Conservation (phyloP, 2,888 invertebrate species). For the Seladonia tumulorum region DNA sequence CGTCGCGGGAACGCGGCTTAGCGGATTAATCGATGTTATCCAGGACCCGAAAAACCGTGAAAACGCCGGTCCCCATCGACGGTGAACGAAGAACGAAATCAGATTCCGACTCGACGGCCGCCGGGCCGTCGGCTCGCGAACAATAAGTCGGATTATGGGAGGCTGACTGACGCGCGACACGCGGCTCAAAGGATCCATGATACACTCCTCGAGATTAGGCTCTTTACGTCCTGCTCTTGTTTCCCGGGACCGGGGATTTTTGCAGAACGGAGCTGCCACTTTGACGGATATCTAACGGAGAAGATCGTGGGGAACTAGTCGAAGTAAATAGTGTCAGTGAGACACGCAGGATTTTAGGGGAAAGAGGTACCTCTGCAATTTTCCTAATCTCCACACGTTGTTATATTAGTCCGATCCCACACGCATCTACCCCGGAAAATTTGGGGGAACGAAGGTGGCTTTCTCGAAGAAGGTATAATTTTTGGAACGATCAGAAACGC, state of each 20-base stretch:
- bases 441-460: background rate
- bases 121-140: constrained; percentile 59
- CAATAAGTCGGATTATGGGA: constrained; percentile 62
- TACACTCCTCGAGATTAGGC: constrained; percentile 37
- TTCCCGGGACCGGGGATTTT: constrained; percentile 7
- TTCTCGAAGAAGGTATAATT: background rate
- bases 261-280: too few relatives aligned
- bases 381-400: background rate
- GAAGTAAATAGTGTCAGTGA: background rate
- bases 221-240: background rate
- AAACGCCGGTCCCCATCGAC: constrained; percentile 39
- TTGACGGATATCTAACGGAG: background rate
- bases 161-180: constrained; percentile 8
- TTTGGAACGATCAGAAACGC: background rate
- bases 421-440: background rate
- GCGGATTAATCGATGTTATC: constrained; percentile 71
- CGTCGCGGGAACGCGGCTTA: constrained; percentile 51
- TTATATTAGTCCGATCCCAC: background rate
- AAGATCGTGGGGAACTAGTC: background rate
- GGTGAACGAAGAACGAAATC: constrained; percentile 54
- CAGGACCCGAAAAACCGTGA: constrained; percentile 55
- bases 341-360: background rate
- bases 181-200: constrained; percentile 36
- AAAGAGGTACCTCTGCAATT: background rate
- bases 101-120: constrained; percentile 53